A percentile compares a stretch with the other conserved stretches of the same genome.
Conservation (phyloP, 2,888 invertebrate species). For the Barypeithes pellucidus region DNA sequence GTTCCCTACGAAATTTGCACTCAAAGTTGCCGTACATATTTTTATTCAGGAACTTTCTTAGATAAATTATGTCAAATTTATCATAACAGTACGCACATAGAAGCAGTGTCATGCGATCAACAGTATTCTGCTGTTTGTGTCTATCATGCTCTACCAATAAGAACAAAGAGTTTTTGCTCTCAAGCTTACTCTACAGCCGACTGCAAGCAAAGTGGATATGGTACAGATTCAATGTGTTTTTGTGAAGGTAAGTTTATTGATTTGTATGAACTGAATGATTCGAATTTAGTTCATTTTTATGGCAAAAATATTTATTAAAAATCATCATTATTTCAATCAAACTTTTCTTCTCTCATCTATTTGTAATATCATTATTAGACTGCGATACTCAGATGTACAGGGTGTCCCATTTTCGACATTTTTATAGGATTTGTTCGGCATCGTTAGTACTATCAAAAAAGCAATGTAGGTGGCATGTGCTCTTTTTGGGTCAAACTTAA, state of each 20-base stretch:
- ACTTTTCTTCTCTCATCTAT: too few species aligned
- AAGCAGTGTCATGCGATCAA: constrained; percentile 58
- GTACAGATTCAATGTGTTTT: constrained; percentile 58
- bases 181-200: constrained; percentile 41
- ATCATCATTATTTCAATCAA: too few species aligned
- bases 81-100: constrained; percentile 53
- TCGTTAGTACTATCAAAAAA: too few species aligned
- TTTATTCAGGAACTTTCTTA: constrained; percentile 46
- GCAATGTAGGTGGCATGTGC: too few species aligned
- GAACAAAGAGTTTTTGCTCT: constrained; percentile 54
- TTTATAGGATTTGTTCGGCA: too few species aligned
- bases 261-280: too few species aligned
- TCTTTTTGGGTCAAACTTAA: too few species aligned
- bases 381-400: too few species aligned
- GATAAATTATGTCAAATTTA: constrained; percentile 60
- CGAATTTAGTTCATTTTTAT: too few species aligned
- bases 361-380: too few species aligned
- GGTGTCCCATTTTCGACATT: too few species aligned
- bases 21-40: constrained; percentile 44
- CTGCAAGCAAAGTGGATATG: constrained; percentile 58
- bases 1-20: constrained; percentile 47
- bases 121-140: constrained; percentile 58
- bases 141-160: constrained; percentile 53
- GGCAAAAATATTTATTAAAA: too few species aligned
- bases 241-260: constrained; percentile 52